Base-by-base conservation (phyloP, 2,113 vertebrate genomes). In the Bubalus kerabau region DNA sequence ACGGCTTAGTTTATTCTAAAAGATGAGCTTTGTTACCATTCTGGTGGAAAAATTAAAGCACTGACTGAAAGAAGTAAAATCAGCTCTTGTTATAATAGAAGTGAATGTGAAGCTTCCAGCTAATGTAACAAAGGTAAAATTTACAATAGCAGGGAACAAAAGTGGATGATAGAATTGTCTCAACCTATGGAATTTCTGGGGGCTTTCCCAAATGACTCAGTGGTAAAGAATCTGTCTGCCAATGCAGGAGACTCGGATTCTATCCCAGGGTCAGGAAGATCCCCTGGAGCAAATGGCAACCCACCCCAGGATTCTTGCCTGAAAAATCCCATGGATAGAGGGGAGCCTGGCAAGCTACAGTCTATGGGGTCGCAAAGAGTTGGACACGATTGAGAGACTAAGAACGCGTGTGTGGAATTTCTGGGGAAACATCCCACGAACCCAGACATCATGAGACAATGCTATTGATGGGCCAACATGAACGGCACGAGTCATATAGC, bases 61-160 rank as follows among this genome's bases (percentile, higher is more conserved):
- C 23, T 19, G 81, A 17, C 6, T 4, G 10, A 36, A 62, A n/a
- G 43, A 81, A 17, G 54, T 3, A 9, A 83, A 67, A 40, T n/a
- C 10, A 0, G 56, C 48, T 67, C 82, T 95, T 97, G 67, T 96
- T 95, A 30, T 92, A 64, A 93, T 94, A 96, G 71, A 94, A 36
- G 94, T 86, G 84, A 57, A 14, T 64, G 19, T 57, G 87, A 78
- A n/a, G 30, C 28, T 52, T 17, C 32, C 10, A 16, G 48, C 28
- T 6, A 0, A 13, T 2, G 0, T 3, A 17, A 28, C 7, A 1
- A 48, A 67, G 32, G 40, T 9, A 43, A 78, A 43, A 84, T 21
- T 64, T 13, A 7, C 4, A 15, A 3, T 7, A 3, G 5, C 24
- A 62, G 13, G 17, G 11, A 7, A 23, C 1, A 1, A 13, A 2